A percentile compares a stretch with the other conserved stretches of the same genome.
Conservation (phyloP, 2,113 vertebrate species). For the Larimichthys crocea region DNA sequence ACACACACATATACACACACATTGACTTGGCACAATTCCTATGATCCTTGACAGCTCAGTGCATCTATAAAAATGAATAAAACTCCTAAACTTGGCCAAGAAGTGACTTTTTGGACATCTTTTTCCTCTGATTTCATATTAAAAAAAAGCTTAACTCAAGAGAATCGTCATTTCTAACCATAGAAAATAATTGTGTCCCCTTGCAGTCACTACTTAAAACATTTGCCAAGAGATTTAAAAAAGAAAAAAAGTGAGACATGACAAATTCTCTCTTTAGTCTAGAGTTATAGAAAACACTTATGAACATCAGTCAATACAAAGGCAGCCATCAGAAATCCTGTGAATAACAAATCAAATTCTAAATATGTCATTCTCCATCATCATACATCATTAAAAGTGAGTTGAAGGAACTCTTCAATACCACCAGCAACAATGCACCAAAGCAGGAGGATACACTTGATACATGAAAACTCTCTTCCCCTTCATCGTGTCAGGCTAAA, state of each 20-base stretch:
- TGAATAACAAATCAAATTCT: slow-evolving; percentile 31
- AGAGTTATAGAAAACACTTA: not conserved
- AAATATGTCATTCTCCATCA: slow-evolving; percentile 3
- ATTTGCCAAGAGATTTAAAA: not conserved
- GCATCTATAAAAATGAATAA: slow-evolving; percentile 40
- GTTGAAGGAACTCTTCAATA: not conserved
- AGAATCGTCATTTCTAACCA: not conserved
- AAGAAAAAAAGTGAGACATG: not conserved
- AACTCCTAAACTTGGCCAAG: not conserved
- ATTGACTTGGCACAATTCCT: slow-evolving; percentile 32
- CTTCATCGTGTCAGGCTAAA: slow-evolving; percentile 7
- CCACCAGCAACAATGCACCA: not conserved
- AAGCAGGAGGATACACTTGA: slow-evolving; percentile 9
- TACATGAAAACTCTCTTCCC: not conserved
- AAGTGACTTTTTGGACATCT: slow-evolving; percentile 1
- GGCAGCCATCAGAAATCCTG: slow-evolving; percentile 3
- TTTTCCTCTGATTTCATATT: not conserved
- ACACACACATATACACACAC: slow-evolving; percentile 31
- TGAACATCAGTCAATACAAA: slow-evolving; percentile 19
- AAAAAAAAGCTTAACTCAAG: not conserved
- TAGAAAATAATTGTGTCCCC: not conserved
- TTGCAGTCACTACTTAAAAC: not conserved
- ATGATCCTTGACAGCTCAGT: slow-evolving; percentile 41
- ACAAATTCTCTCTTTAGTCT: slow-evolving; percentile 1
- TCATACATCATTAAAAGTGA: slow-evolving; percentile 16